These are phyloP conservation scores for Bradypus variegatus DNA, from an alignment of 2,797 vertebrate genomes.

Conservation along the genomic window DNA sequence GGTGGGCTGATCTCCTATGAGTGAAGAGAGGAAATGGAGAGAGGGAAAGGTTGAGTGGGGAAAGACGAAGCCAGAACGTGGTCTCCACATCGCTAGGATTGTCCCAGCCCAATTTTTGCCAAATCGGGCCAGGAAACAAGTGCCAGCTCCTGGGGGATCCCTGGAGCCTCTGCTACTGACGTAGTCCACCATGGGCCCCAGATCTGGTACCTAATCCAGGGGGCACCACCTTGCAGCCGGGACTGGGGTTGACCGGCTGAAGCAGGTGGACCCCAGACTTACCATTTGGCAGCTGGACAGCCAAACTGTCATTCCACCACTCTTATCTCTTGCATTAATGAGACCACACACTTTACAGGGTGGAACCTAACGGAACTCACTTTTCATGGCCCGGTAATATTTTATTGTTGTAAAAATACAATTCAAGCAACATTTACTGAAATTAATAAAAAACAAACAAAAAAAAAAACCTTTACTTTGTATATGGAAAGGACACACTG, in stretches of 20 bases:
- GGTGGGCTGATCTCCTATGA: background rate
- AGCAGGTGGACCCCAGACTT: background rate
- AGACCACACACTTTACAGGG: background rate
- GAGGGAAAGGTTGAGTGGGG: background rate
- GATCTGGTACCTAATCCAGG: background rate
- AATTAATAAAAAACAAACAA: no score
- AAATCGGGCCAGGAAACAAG: background rate
- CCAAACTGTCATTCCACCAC: rapidly evolving
- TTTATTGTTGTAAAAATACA: background rate
- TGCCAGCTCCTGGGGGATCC: background rate
- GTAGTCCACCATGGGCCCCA: background rate
- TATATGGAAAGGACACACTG: background rate
- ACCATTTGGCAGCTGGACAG: background rate
- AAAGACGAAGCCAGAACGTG: background rate
- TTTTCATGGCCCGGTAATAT: background rate
- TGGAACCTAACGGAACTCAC: rapidly evolving
- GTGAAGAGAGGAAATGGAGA: no score
- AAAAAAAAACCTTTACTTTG: background rate
- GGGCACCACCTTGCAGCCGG: no score
- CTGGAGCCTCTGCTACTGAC: background rate
- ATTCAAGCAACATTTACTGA: background rate
- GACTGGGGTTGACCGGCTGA: rapidly evolving
- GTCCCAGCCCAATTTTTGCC: background rate
- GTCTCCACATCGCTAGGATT: rapidly evolving
- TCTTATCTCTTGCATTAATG: rapidly evolving